Evolutionary conservation across 2,113 vertebrate species (phyloP).

Genomic region (Loxodonta africana): DNA sequence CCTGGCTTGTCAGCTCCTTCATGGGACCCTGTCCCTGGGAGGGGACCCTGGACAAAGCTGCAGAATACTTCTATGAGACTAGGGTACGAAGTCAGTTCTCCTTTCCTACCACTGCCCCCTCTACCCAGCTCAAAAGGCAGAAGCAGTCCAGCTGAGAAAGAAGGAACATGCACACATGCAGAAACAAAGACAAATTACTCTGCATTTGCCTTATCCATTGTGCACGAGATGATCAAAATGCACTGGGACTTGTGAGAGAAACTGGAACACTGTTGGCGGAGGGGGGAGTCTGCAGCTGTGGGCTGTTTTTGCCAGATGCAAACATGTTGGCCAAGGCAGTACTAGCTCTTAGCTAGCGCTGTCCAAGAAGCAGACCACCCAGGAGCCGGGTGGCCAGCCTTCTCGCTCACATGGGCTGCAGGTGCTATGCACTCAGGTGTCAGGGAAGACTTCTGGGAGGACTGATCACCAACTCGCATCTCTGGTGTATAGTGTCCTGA

Average conservation of each 20-base stretch:
- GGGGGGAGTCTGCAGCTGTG: not conserved
- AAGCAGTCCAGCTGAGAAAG: not conserved
- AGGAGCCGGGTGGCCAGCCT: rapidly evolving
- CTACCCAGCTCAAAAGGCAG: not conserved
- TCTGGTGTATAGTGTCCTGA: not conserved
- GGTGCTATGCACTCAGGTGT: not conserved
- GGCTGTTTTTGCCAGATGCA: constrained; percentile 64
- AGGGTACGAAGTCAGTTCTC: rapidly evolving
- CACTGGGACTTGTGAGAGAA: not conserved
- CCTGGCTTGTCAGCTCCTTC: not conserved
- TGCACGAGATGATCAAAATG: not conserved
- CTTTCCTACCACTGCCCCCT: not conserved
- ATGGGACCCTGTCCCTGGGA: not conserved
- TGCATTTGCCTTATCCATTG: not conserved
- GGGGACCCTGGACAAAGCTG: too few species aligned
- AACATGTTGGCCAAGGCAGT: not conserved
- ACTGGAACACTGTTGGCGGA: not conserved
- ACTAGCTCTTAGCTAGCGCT: not conserved
- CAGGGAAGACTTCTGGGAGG: not conserved
- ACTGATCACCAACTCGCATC: rapidly evolving
- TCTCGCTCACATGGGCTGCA: not conserved
- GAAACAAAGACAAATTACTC: not conserved
- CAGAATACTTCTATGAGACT: not conserved
- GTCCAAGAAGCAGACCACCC: constrained; percentile 24
- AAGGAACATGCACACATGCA: not conserved